These are phyloP conservation scores for Chanos chanos DNA, from an alignment of 2,797 vertebrate genomes.

Conservation along the genomic window DNA sequence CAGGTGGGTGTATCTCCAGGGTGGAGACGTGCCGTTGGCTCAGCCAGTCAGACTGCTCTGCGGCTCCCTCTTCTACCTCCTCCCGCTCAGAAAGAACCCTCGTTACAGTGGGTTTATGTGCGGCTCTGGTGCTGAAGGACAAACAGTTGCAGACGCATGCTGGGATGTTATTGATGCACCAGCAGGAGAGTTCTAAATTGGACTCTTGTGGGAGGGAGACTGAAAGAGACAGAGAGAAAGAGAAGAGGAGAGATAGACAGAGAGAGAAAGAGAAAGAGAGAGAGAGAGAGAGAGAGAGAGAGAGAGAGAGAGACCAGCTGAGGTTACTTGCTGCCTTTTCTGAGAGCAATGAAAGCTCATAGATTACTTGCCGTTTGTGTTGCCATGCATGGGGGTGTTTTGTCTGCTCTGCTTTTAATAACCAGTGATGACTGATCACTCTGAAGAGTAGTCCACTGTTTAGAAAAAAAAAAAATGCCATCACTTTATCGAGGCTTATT, in stretches of 20 bases:
- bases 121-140: slow-evolving; percentile 23
- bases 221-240: neutral
- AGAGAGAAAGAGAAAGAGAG: neutral
- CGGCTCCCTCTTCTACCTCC: neutral
- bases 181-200: slow-evolving; percentile 33
- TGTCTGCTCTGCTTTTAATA: neutral
- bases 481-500: too few species aligned
- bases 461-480: too few species aligned
- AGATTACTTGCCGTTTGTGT: too few species aligned
- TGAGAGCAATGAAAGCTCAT: too few species aligned
- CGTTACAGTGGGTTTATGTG: slow-evolving; percentile 7
- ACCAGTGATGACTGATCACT: too few species aligned
- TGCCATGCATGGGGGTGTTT: neutral
- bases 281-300: neutral
- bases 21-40: slow-evolving; percentile 29
- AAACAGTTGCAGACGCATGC: slow-evolving; percentile 22
- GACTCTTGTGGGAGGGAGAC: slow-evolving; percentile 28
- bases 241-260: slow-evolving; percentile 29
- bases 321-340: neutral
- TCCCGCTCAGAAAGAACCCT: slow-evolving; percentile 11
- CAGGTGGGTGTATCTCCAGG: slow-evolving; percentile 30
- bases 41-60: slow-evolving; percentile 22
- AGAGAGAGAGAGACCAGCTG: neutral
- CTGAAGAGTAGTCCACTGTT: too few species aligned
- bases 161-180: slow-evolving; percentile 31